Conservation (phyloP, 2,113 vertebrate genomes). For the Dicrurus megarhynchus region DNA sequence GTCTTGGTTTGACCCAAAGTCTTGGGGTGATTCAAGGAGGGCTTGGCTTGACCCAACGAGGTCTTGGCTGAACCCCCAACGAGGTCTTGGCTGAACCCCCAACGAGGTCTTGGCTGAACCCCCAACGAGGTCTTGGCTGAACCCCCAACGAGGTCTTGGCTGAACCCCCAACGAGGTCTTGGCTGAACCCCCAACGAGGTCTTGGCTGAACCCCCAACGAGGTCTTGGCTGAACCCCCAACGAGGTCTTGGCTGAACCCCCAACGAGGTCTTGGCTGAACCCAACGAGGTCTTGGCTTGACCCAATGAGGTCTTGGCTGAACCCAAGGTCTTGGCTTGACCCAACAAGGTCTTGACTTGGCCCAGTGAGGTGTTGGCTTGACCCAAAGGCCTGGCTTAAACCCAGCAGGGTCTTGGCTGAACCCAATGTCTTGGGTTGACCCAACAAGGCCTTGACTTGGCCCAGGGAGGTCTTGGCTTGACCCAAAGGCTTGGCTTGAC, state of each 20-base stretch:
- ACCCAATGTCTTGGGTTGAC: neutral
- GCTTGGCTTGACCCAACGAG: accelerated
- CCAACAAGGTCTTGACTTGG: neutral
- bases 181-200: too few relatives aligned
- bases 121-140: neutral
- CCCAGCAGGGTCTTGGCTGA: too few relatives aligned
- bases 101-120: neutral
- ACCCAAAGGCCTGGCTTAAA: neutral
- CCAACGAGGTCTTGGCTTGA: neutral
- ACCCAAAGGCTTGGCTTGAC: too few relatives aligned
- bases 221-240: too few relatives aligned
- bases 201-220: too few relatives aligned
- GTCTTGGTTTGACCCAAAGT: accelerated
- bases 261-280: neutral
- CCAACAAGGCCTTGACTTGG: neutral
- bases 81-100: neutral
- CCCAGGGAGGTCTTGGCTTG: neutral
- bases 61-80: neutral
- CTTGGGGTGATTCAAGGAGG: too few relatives aligned
- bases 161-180: too few relatives aligned
- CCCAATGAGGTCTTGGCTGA: neutral
- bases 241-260: neutral
- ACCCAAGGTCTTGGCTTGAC: neutral
- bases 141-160: accelerated
- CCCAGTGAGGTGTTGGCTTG: neutral